Conservation (phyloP, 2,113 vertebrate species). For the Onychostoma macrolepis region DNA sequence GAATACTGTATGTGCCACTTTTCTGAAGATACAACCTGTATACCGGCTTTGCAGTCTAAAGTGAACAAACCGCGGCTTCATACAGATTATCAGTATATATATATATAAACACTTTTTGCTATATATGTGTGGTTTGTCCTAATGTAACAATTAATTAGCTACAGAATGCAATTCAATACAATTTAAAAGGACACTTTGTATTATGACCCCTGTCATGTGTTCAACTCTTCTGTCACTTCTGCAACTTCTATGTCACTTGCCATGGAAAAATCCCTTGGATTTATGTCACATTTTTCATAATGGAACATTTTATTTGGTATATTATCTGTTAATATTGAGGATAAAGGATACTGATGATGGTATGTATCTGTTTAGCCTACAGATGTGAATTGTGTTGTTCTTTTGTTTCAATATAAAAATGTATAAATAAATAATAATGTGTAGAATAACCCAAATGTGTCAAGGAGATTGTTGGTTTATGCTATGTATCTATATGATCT, state of each 20-base stretch:
- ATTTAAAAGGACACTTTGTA: not conserved
- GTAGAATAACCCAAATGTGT: not conserved
- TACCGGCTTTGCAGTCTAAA: not conserved
- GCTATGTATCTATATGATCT: not conserved
- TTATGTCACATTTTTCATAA: not conserved
- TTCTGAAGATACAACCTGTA: not conserved
- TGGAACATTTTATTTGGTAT: not conserved
- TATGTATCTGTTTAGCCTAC: not conserved
- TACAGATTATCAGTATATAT: not conserved
- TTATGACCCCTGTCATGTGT: not conserved
- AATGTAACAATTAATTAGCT: not conserved
- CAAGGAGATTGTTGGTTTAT: not conserved
- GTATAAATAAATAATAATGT: too few relatives aligned
- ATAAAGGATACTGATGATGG: not conserved
- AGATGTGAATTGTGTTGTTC: not conserved
- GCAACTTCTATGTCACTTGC: not conserved
- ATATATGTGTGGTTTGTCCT: not conserved
- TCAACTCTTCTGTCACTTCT: not conserved
- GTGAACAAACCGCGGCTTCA: not conserved
- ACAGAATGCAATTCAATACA: not conserved
- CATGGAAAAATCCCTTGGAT: not conserved
- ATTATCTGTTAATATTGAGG: not conserved
- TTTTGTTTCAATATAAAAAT: not conserved
- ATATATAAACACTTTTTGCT: not conserved
- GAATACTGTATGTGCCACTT: not conserved